phyloP scores from a whole-genome alignment of 2,797 vertebrate genomes.

The Pseudochaenichthys georgianus region DNA sequence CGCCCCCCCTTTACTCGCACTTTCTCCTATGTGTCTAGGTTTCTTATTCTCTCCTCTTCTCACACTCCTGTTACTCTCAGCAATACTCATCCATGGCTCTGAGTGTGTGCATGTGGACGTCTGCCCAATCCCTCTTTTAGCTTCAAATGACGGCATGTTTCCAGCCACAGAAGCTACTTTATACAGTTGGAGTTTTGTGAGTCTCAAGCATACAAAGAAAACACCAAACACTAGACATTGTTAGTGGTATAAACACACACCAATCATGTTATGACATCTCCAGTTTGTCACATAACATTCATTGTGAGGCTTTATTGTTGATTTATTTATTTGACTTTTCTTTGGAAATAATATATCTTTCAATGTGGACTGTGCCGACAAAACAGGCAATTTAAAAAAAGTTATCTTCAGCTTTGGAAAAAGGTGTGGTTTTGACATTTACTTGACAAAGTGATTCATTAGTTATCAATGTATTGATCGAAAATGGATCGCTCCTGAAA shows the following conservation, averaged over 20 bases:
- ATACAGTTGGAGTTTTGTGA: slow-evolving; percentile 15
- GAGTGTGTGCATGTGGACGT: slow-evolving; percentile 24
- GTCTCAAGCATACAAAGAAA: slow-evolving; percentile 13
- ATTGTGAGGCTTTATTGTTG: slow-evolving; percentile 9
- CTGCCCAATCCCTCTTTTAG: slow-evolving; percentile 12
- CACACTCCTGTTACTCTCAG: slow-evolving; percentile 20
- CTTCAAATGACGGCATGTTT: slow-evolving; percentile 24
- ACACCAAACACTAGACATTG: neutral
- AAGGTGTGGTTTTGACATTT: neutral
- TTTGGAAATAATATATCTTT: neutral
- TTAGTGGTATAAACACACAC: slow-evolving; percentile 7
- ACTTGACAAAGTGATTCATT: neutral
- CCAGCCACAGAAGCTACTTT: slow-evolving; percentile 15
- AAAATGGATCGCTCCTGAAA: neutral
- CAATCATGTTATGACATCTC: slow-evolving; percentile 1
- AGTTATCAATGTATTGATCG: too few species aligned
- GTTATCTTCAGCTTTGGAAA: neutral
- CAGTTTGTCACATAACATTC: slow-evolving; percentile 7
- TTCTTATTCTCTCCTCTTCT: slow-evolving; percentile 43
- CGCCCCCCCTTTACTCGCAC: slow-evolving; percentile 15
- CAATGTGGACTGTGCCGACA: neutral
- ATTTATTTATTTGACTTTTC: neutral
- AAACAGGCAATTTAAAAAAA: neutral
- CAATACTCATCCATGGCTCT: slow-evolving; percentile 19
- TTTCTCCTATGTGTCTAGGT: slow-evolving; percentile 37